Conservation (phyloP, 2,797 vertebrate genomes). For the Miichthys miiuy region DNA sequence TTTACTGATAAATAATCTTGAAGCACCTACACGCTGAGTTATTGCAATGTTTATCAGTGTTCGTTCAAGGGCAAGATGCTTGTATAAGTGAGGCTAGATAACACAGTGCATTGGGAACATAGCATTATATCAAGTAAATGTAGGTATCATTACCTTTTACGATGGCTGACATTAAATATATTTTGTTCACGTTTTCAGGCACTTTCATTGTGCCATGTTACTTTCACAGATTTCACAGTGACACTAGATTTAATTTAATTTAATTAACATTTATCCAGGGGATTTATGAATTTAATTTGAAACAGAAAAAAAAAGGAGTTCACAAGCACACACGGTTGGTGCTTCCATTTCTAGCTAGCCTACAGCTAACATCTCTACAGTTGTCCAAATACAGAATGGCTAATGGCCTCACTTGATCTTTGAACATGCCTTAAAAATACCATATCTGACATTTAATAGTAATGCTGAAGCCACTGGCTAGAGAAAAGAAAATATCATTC, state of each 20-base stretch:
- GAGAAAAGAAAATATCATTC: not conserved
- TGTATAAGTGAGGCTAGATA: not conserved
- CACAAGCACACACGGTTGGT: not conserved
- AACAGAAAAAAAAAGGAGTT: too few species aligned
- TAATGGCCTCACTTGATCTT: not conserved
- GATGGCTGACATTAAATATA: not conserved
- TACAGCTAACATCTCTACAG: too few species aligned
- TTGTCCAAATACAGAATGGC: too few species aligned
- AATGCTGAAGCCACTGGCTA: not conserved
- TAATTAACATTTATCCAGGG: not conserved
- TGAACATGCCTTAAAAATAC: not conserved
- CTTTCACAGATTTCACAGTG: too few species aligned
- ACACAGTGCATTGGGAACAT: not conserved
- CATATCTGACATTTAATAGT: not conserved
- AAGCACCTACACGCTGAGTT: not conserved
- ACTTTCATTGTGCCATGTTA: not conserved
- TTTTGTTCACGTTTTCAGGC: too few species aligned
- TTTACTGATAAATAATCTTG: not conserved
- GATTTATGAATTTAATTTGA: not conserved
- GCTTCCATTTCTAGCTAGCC: not conserved
- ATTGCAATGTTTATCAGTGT: not conserved
- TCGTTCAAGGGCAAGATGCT: not conserved
- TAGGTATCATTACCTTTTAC: not conserved
- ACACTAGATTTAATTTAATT: too few species aligned
- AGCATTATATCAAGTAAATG: not conserved